Percentiles rank a stretch among this genome's conserved stretches.
Conservation (phyloP, 2,113 vertebrate species). For the Cyanoramphus novaezelandiae region DNA sequence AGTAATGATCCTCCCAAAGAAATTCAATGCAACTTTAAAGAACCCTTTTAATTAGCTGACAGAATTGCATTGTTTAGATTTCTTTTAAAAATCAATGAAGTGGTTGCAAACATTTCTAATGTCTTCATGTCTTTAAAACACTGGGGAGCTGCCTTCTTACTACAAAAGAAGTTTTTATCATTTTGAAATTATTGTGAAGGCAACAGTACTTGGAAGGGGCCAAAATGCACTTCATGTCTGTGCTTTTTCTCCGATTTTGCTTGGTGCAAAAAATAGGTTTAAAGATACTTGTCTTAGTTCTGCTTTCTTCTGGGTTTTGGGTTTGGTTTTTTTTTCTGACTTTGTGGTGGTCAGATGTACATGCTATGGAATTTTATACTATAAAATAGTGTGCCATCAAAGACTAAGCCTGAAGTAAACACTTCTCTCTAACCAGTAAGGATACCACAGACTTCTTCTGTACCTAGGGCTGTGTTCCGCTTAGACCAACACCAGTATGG, state of each 20-base stretch:
- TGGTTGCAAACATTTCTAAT: conserved; percentile 35
- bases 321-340: rapidly evolving
- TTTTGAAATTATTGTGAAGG: neutral
- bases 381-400: neutral
- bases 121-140: conserved; percentile 18
- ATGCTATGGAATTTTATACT: neutral
- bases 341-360: neutral
- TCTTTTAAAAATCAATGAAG: conserved; percentile 68
- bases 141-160: neutral
- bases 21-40: conserved; percentile 58
- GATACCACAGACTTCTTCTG: neutral
- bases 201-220: neutral
- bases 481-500: neutral
- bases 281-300: neutral
- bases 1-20: conserved; percentile 73
- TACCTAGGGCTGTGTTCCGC: neutral
- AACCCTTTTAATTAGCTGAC: conserved; percentile 71
- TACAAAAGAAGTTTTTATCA: neutral
- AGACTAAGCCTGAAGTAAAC: neutral
- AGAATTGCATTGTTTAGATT: conserved; percentile 57
- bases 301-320: neutral
- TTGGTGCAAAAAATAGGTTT: neutral
- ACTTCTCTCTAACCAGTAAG: neutral
- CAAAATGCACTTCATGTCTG: neutral
- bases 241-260: neutral